Conservation (phyloP, 2,797 vertebrate species). For the Spinus olivaceus region DNA sequence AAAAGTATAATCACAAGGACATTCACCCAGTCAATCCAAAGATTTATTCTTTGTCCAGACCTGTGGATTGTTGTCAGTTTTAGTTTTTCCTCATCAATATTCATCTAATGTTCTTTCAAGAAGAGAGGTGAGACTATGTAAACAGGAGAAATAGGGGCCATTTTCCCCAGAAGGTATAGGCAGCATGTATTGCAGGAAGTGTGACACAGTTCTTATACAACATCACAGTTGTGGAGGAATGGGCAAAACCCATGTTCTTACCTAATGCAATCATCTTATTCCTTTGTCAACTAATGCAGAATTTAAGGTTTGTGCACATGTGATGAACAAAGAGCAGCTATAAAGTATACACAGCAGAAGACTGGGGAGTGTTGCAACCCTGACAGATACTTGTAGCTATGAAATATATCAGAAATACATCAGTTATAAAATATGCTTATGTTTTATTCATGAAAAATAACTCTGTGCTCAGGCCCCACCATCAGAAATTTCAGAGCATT, state of each 20-base stretch:
- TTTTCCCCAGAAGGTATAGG: neutral
- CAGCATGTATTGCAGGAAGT: neutral
- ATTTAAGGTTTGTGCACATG: neutral
- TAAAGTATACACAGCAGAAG: neutral
- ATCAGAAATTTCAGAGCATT: neutral
- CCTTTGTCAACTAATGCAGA: neutral
- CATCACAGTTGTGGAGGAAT: neutral
- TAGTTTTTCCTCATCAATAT: neutral
- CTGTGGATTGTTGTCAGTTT: neutral
- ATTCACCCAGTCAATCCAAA: neutral
- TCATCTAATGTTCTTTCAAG: neutral
- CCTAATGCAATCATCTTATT: neutral
- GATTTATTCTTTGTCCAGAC: neutral
- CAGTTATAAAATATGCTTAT: neutral
- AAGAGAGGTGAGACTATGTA: neutral
- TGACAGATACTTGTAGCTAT: neutral
- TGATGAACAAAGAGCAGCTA: neutral
- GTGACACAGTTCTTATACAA: neutral
- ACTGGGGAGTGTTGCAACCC: neutral
- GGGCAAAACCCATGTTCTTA: neutral
- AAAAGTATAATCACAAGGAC: neutral
- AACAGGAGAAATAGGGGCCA: neutral
- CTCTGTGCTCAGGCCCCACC: neutral
- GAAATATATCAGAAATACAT: neutral
- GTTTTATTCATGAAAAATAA: constrained; percentile 55